These are phyloP conservation scores for Crotalus viridis DNA, from an alignment of 2,113 vertebrate species.

Conservation along the genomic window DNA sequence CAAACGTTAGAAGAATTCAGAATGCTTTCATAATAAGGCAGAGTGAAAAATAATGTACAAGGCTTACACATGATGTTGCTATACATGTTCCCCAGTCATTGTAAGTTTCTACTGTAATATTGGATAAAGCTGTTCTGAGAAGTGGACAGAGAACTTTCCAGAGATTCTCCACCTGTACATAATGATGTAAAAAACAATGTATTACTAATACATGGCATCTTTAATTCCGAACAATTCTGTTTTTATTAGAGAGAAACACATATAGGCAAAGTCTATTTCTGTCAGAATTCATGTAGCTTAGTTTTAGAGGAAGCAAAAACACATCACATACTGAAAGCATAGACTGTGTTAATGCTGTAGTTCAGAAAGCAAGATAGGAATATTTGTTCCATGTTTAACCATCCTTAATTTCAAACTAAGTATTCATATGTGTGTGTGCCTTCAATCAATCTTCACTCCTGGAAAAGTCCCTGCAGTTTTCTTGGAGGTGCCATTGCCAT, in stretches of 20 bases:
- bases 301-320: not conserved
- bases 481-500: not conserved
- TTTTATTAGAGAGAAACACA: not conserved
- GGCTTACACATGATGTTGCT: constrained; percentile 93
- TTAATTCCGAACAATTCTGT: not conserved
- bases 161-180: constrained; percentile 86
- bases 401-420: not conserved
- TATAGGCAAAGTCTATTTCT: not conserved
- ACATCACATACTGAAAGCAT: not conserved
- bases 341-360: not conserved
- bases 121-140: constrained; percentile 87
- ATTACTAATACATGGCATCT: not conserved
- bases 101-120: constrained; percentile 94
- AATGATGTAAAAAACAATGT: not conserved
- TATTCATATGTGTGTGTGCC: not conserved
- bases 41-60: not conserved
- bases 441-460: not conserved
- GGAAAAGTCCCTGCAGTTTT: not conserved
- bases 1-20: not conserved
- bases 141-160: constrained; percentile 89
- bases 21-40: not conserved
- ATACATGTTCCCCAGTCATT: constrained; percentile 97
- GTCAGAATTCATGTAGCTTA: not conserved
- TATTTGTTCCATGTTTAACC: not conserved
- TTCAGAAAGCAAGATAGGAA: not conserved